phyloP scores from a whole-genome alignment of 1,140 invertebrate genomes.

The Sipha flava region DNA sequence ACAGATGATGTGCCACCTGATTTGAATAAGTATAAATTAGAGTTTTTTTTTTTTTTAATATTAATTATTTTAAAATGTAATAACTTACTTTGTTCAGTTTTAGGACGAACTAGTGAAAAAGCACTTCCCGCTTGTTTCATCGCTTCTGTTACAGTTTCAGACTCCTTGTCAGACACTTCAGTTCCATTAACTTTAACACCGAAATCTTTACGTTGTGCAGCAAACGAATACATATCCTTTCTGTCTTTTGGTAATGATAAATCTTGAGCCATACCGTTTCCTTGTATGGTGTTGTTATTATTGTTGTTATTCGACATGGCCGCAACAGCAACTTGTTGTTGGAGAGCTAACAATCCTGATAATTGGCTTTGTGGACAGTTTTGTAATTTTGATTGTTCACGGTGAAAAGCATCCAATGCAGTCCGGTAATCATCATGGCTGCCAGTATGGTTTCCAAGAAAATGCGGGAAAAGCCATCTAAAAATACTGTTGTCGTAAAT shows the following conservation, averaged over 20 bases:
- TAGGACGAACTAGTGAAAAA: conserved; percentile 72
- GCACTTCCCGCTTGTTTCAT: conserved; percentile 73
- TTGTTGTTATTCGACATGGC: conserved; percentile 27
- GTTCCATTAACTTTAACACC: conserved; percentile 33
- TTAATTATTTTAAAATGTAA: not conserved
- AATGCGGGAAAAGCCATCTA: conserved; percentile 59
- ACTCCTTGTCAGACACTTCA: conserved; percentile 6
- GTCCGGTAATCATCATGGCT: conserved; percentile 79
- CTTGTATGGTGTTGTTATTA: conserved; percentile 37
- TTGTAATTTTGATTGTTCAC: conserved; percentile 73
- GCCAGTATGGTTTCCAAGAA: conserved; percentile 54
- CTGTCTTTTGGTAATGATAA: conserved; percentile 64
- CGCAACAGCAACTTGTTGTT: conserved; percentile 8
- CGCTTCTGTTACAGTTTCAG: conserved; percentile 47
- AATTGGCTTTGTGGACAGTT: conserved; percentile 32
- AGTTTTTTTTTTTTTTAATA: not conserved
- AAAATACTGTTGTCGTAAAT: not conserved
- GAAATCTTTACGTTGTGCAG: conserved; percentile 20
- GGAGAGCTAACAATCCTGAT: conserved; percentile 31
- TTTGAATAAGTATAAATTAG: not conserved
- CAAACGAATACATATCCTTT: conserved; percentile 25
- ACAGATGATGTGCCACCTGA: conserved; percentile 21
- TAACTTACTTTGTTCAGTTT: conserved; percentile 57
- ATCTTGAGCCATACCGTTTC: conserved; percentile 68
- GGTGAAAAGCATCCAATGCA: conserved; percentile 82